phyloP scores from a whole-genome alignment of 2,888 invertebrate genomes.

The Pristionchus arcanus region DNA sequence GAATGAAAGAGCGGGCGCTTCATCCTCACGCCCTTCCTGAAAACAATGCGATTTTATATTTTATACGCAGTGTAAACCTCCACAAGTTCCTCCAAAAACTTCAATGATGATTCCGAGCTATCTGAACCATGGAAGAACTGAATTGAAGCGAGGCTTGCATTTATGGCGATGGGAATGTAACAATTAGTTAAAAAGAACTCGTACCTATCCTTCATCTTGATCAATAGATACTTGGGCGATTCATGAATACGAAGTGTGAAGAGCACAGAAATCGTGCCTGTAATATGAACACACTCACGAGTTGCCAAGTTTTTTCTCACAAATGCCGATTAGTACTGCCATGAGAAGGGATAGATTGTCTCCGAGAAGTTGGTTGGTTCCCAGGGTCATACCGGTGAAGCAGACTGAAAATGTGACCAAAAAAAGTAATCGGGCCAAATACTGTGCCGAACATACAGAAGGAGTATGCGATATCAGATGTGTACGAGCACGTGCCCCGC shows the following conservation, averaged over 20 bases:
- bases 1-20: not conserved
- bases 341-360: not conserved
- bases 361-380: not conserved
- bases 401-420: not conserved
- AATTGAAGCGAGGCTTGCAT: not conserved
- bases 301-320: not conserved
- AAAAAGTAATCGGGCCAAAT: not conserved
- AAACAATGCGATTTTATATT: not conserved
- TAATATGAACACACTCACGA: not conserved
- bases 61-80: not conserved
- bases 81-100: not conserved
- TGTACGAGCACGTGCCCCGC: not conserved
- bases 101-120: not conserved
- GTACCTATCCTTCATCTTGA: not conserved
- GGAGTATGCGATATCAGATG: not conserved
- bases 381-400: not conserved
- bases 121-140: not conserved
- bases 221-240: conserved; percentile 6
- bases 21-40: not conserved
- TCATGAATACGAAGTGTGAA: not conserved
- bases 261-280: not conserved
- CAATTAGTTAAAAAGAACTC: not conserved
- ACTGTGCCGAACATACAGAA: not conserved
- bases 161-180: not conserved
- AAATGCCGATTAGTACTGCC: not conserved